Base-by-base conservation (phyloP, 2,113 vertebrate species). In the Takifugu bimaculatus region DNA sequence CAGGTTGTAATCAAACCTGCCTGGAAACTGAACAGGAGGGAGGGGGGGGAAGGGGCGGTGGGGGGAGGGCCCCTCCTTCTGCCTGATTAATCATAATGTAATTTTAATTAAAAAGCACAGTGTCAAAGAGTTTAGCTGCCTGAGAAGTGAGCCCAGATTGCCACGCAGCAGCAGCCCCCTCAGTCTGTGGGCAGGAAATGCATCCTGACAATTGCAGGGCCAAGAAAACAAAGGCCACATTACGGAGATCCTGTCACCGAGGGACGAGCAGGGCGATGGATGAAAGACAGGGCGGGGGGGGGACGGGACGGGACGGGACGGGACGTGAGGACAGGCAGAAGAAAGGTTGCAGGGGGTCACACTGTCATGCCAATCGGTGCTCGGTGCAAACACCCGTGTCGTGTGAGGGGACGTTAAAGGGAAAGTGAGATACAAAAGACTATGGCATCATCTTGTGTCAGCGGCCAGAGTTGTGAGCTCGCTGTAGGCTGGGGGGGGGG, bases 91-190 rank as follows among this genome's bases (percentile, higher is more conserved):
- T 94, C 95, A 94, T 98, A 98, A 98, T 98, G 94, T 98, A 97
- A 95, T 98, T 98, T 98, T 98, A 98, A 98, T 98, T 98, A 98
- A 98, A 98, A 98, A 97, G 94, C 95, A 94, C 94, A 96, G 96
- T 98, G 96, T 99, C 95, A 97, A 97, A 96, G 94, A 95, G 96
- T 97, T 98, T 97, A 98, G 94, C 94, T 94, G 95, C 92, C 93
- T 93, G 95, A 97, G 95, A 97, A 99, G 94, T 94, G 94, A 97
- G 95, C 94, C 93, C 96, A 97, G 95, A 98, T 95, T 97, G 95
- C 86, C 89, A 93, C 94, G 88, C 95, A 94, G 95, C 93, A 91
- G 94, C 94, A 94, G 91, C 79, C 60, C 85, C 12, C 81, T 87
- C 87, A 94, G 92, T 93, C 80, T 92, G 94, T 91, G 89, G 93